Evolutionary conservation across 2,888 invertebrate species (phyloP).

Genomic region (Acrocera orbiculus): DNA sequence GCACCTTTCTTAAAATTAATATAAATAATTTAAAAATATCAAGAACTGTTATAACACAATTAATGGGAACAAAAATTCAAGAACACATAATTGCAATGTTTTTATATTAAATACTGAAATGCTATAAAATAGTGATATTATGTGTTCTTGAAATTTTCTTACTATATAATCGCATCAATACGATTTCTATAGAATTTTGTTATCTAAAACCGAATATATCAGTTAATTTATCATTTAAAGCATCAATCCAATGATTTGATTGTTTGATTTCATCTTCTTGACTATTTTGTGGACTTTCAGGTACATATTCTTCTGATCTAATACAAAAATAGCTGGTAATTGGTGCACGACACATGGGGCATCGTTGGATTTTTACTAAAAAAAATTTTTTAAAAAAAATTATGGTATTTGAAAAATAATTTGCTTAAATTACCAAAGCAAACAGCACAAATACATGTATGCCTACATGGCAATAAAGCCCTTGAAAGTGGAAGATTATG

Average conservation of each 20-base stretch:
- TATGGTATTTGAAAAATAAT: not conserved
- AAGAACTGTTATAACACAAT: too few relatives aligned
- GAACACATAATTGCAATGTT: too few relatives aligned
- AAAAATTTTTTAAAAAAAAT: conserved; percentile 8
- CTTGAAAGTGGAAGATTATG: conserved; percentile 59
- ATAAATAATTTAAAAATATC: too few relatives aligned
- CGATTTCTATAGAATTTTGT: too few relatives aligned
- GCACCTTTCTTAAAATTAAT: too few relatives aligned
- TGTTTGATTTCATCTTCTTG: conserved; percentile 28
- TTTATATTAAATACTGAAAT: too few relatives aligned
- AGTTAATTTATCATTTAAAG: conserved; percentile 52
- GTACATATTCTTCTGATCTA: conserved; percentile 56
- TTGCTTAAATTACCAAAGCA: conserved; percentile 51
- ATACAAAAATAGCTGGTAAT: conserved; percentile 75
- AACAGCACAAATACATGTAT: conserved; percentile 67
- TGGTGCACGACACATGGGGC: conserved; percentile 71
- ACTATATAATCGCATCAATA: too few relatives aligned
- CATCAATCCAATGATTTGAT: conserved; percentile 36
- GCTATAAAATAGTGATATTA: too few relatives aligned
- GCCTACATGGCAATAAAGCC: conserved; percentile 67
- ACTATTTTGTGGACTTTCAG: conserved; percentile 24
- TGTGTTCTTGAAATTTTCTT: too few relatives aligned
- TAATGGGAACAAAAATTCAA: too few relatives aligned
- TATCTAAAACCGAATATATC: conserved; percentile 50
- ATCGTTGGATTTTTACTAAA: conserved; percentile 56